A percentile compares a stretch with the other conserved stretches of the same genome.
Evolutionary conservation across 2,888 invertebrate genomes (phyloP).

Genomic region (Aelia acuminata): DNA sequence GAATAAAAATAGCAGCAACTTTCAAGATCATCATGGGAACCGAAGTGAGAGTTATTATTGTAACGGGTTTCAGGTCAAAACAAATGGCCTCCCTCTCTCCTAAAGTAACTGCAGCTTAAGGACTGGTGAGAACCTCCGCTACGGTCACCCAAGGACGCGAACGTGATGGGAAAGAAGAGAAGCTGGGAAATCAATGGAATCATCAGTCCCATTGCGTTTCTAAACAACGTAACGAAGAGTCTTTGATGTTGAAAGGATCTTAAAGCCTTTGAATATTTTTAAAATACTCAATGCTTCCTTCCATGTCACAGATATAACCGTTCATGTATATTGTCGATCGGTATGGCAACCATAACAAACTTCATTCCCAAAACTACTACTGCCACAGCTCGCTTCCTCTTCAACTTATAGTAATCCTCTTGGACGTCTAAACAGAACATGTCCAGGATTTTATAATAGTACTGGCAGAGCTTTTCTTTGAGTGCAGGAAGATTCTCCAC

Average conservation of each 20-base stretch:
- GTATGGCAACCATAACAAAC: no score
- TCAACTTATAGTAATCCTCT: no score
- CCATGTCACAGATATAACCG: no score
- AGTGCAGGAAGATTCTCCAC: no score
- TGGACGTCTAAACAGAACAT: no score
- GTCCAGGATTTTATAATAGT: no score
- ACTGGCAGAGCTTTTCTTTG: no score
- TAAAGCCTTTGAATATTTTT: neutral
- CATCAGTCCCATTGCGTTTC: neutral
- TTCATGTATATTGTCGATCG: no score
- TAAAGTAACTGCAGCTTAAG: conserved; percentile 21
- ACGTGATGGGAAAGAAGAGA: conserved; percentile 18
- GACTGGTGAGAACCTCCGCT: neutral
- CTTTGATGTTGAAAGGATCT: neutral
- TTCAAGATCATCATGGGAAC: neutral
- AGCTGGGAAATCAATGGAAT: neutral
- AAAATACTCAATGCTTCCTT: no score
- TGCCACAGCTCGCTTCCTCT: no score
- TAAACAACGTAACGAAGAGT: neutral
- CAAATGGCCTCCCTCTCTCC: conserved; percentile 2
- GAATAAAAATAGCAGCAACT: neutral
- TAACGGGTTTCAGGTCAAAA: conserved; percentile 34
- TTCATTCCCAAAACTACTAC: no score
- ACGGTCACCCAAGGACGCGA: neutral
- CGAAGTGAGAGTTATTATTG: neutral